phyloP scores from a whole-genome alignment of 2,113 vertebrate genomes.

The Onychostruthus taczanowskii region DNA sequence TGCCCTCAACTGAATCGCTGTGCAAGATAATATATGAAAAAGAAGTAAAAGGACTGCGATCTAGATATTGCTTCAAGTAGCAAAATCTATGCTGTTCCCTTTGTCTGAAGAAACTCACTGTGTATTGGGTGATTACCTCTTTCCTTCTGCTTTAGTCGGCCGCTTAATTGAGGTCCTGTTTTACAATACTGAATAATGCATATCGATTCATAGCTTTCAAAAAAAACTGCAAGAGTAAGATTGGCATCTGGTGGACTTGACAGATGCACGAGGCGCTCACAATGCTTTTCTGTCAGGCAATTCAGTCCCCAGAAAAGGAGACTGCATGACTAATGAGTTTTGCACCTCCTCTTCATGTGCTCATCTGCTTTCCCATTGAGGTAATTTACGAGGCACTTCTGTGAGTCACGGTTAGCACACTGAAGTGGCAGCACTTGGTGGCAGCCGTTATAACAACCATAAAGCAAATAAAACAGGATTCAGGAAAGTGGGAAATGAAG shows the following conservation, averaged over 20 bases:
- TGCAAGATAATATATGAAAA: neutral
- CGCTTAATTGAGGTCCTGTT: constrained; percentile 27
- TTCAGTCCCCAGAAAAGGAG: constrained; percentile 36
- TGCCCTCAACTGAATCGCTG: neutral
- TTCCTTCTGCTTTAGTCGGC: neutral
- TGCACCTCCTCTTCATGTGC: neutral
- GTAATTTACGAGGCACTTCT: constrained; percentile 33
- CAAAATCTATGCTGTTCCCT: neutral
- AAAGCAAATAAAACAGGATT: constrained; percentile 16
- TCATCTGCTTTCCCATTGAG: constrained; percentile 17
- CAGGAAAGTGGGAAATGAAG: neutral
- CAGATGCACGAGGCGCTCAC: constrained; percentile 9
- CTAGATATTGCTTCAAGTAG: neutral
- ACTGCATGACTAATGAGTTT: constrained; percentile 37
- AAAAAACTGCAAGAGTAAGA: neutral
- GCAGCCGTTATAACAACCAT: neutral
- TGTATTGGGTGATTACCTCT: neutral
- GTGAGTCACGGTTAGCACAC: constrained; percentile 13
- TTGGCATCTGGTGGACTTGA: constrained; percentile 60
- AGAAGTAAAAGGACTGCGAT: neutral
- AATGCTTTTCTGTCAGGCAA: constrained; percentile 29
- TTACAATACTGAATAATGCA: constrained; percentile 19
- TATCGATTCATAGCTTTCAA: constrained; percentile 11
- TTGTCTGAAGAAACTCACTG: neutral
- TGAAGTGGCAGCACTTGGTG: neutral